A percentile compares a stretch with the other conserved stretches of the same genome.
phyloP scores from a whole-genome alignment of 2,888 invertebrate genomes.

The Diabrotica balteata region DNA sequence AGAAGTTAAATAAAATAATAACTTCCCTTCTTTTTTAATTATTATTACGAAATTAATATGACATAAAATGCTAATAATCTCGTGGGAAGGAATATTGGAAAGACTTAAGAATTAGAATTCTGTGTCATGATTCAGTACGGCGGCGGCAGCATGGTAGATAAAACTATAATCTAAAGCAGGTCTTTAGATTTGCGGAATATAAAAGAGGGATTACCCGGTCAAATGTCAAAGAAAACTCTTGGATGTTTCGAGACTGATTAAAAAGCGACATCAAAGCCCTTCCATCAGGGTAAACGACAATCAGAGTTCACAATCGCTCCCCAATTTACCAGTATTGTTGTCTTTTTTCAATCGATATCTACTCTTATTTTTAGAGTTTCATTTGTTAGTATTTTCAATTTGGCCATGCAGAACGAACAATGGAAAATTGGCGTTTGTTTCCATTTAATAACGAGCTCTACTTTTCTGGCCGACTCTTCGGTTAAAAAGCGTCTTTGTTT shows the following conservation, averaged over 20 bases:
- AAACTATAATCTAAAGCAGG: conserved; percentile 46
- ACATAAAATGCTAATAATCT: not conserved
- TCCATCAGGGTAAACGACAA: conserved; percentile 59
- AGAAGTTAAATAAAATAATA: no score
- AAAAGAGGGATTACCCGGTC: conserved; percentile 61
- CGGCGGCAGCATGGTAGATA: conserved; percentile 37
- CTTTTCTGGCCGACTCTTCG: conserved; percentile 44
- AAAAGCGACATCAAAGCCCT: conserved; percentile 60
- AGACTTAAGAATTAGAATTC: conserved; percentile 18
- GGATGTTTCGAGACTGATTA: conserved; percentile 59
- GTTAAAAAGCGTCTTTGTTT: conserved; percentile 52
- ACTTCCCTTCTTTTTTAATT: no score
- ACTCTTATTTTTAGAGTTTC: conserved; percentile 55
- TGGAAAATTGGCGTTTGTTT: conserved; percentile 42
- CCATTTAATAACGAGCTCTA: conserved; percentile 30
- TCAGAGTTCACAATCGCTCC: conserved; percentile 60
- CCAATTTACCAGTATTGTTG: conserved; percentile 60
- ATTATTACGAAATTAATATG: not conserved
- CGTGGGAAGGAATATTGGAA: not conserved
- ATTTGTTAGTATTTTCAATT: conserved; percentile 59
- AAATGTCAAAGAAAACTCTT: conserved; percentile 60
- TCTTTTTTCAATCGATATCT: conserved; percentile 61
- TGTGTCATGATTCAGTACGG: not conserved
- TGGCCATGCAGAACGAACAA: conserved; percentile 46
- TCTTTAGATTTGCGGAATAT: conserved; percentile 44